These are phyloP conservation scores for Chydorus sphaericus DNA, from an alignment of 2,888 invertebrate species.

Conservation along the genomic window DNA sequence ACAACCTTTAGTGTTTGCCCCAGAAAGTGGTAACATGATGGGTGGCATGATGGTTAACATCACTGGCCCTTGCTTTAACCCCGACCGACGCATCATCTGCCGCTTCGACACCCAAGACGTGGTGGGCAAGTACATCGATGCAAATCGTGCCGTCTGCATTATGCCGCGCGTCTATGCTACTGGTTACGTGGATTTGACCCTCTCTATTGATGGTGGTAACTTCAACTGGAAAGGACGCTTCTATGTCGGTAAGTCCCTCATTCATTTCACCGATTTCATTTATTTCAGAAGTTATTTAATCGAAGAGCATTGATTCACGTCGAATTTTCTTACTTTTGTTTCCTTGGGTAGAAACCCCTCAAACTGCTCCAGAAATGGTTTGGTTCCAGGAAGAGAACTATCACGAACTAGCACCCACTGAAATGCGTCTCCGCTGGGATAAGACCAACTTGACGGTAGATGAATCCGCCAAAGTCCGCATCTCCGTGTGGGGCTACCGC, in stretches of 20 bases:
- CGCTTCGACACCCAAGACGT: constrained; percentile 66
- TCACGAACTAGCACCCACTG: constrained; percentile 53
- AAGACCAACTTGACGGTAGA: constrained; percentile 70
- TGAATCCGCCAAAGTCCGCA: constrained; percentile 54
- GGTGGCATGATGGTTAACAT: constrained; percentile 93
- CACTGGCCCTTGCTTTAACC: constrained; percentile 84
- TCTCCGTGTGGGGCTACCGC: constrained; percentile 79
- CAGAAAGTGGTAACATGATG: constrained; percentile 92
- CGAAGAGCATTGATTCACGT: neutral
- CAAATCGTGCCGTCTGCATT: constrained; percentile 73
- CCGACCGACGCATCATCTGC: constrained; percentile 58
- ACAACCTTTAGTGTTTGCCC: constrained; percentile 71
- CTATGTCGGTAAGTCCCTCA: constrained; percentile 58
- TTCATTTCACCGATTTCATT: neutral
- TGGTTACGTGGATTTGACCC: constrained; percentile 72
- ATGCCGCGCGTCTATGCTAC: constrained; percentile 75
- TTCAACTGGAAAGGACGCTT: constrained; percentile 82
- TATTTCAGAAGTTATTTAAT: neutral
- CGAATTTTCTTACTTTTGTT: constrained; percentile 7
- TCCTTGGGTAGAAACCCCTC: constrained; percentile 76
- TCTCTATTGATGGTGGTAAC: constrained; percentile 64
- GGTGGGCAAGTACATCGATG: constrained; percentile 56
- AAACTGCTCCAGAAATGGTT: constrained; percentile 69
- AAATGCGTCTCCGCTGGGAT: constrained; percentile 69
- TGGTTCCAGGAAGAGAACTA: constrained; percentile 54